Conservation (phyloP, 2,797 vertebrate species). For the Echiichthys vipera region DNA sequence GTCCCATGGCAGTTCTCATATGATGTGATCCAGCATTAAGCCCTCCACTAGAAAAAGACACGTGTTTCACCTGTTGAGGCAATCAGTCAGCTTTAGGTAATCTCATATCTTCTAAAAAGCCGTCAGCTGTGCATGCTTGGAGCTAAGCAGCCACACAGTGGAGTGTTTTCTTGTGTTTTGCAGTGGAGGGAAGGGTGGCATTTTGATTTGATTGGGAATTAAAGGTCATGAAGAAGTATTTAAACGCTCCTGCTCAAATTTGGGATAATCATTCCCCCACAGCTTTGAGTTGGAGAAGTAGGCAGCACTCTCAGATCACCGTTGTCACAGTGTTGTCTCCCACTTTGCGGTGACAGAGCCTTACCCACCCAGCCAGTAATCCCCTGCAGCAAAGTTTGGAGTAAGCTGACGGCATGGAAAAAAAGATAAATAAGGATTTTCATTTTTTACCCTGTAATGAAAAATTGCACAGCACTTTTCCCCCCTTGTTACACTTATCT, state of each 20-base stretch:
- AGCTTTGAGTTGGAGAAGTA: constrained; percentile 68
- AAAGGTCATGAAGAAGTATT: constrained; percentile 74
- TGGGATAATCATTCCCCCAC: constrained; percentile 70
- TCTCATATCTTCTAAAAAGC: constrained; percentile 66
- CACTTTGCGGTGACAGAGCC: constrained; percentile 67
- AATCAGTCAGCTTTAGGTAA: constrained; percentile 78
- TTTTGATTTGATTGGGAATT: constrained; percentile 76
- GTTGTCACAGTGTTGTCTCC: constrained; percentile 75
- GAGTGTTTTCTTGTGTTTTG: constrained; percentile 45
- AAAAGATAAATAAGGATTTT: constrained; percentile 85
- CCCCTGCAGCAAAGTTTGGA: constrained; percentile 74
- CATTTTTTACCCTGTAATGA: constrained; percentile 72
- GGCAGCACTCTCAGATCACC: constrained; percentile 65
- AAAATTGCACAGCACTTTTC: constrained; percentile 72
- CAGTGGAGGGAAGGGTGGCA: constrained; percentile 32
- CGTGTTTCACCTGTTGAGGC: constrained; percentile 69
- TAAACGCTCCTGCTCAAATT: constrained; percentile 66
- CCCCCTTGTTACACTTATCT: constrained; percentile 67
- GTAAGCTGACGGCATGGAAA: constrained; percentile 80
- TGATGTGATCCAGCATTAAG: constrained; percentile 64
- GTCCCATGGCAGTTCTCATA: constrained; percentile 8
- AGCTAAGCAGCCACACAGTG: constrained; percentile 40
- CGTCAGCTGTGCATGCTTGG: constrained; percentile 54
- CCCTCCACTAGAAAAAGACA: constrained; percentile 50
- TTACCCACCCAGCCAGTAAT: constrained; percentile 75